Evolutionary conservation across 2,113 vertebrate genomes (phyloP).

Genomic region (Salminus brasiliensis): DNA sequence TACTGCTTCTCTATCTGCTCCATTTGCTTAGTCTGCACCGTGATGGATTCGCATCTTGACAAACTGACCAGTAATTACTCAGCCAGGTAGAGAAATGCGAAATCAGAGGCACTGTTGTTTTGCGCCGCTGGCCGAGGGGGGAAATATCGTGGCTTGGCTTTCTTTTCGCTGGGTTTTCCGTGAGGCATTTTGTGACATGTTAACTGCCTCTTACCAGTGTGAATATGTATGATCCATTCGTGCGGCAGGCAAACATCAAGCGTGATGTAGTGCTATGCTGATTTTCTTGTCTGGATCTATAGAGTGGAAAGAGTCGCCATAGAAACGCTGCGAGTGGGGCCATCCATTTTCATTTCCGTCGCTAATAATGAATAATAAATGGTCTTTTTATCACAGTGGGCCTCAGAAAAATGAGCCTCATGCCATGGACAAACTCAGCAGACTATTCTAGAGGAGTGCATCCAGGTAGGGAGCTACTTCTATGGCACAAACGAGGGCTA

Average conservation of each 20-base stretch:
- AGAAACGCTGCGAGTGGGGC: not conserved
- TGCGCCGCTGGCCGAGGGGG: not conserved
- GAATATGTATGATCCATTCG: not conserved
- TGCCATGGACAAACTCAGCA: not conserved
- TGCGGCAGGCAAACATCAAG: not conserved
- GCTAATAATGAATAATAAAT: not conserved
- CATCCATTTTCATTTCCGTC: not conserved
- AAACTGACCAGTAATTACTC: slow-evolving; percentile 66
- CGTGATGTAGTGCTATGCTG: not conserved
- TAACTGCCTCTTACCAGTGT: not conserved
- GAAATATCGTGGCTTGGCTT: not conserved
- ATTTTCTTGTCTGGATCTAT: not conserved
- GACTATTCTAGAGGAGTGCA: not conserved
- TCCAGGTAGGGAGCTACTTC: not conserved
- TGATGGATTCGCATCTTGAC: slow-evolving; percentile 60
- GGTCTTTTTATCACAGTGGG: not conserved
- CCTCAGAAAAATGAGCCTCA: not conserved
- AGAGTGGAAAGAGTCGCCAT: not conserved
- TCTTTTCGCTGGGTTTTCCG: not conserved
- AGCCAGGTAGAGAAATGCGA: slow-evolving; percentile 48
- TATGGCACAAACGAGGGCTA: no score
- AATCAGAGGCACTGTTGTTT: not conserved
- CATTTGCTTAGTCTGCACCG: not conserved
- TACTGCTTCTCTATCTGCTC: not conserved
- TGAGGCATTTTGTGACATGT: not conserved